Evolutionary conservation across 2,113 vertebrate species (phyloP).

Genomic region (Apeltes quadracus): DNA sequence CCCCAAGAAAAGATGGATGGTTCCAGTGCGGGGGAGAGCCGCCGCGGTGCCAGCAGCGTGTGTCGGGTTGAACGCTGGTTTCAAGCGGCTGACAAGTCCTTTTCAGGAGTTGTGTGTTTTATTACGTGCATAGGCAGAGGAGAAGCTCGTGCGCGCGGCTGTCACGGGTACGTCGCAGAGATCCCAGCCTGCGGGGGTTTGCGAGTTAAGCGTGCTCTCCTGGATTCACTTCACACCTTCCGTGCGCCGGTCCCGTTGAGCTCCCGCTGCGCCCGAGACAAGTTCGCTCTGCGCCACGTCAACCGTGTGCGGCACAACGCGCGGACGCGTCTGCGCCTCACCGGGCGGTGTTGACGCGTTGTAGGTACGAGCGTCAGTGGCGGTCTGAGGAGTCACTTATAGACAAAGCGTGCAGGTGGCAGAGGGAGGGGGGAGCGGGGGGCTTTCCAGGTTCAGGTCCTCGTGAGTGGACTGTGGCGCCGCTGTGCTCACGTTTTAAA

Average conservation of each 20-base stretch:
- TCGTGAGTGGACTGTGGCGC: slow-evolving; percentile 13
- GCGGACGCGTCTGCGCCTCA: slow-evolving; percentile 18
- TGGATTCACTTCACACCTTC: slow-evolving; percentile 7
- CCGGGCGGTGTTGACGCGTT: background rate
- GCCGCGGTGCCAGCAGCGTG: background rate
- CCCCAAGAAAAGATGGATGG: background rate
- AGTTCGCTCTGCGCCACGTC: background rate
- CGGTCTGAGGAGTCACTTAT: background rate
- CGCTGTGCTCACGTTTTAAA: background rate
- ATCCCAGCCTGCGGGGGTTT: slow-evolving; percentile 4
- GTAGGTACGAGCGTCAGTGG: background rate
- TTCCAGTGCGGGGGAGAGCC: background rate
- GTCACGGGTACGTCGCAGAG: background rate
- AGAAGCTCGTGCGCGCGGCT: background rate
- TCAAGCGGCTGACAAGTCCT: slow-evolving; percentile 12
- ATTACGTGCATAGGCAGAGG: background rate
- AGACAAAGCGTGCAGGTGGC: background rate
- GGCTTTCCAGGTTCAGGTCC: slow-evolving; percentile 15
- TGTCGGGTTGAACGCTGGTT: background rate
- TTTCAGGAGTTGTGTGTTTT: slow-evolving; percentile 15
- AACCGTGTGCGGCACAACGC: slow-evolving; percentile 15
- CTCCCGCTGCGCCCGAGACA: slow-evolving; percentile 7
- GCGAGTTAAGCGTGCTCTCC: background rate
- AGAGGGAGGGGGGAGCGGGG: background rate
- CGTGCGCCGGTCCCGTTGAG: background rate